Evolutionary conservation across 1,140 invertebrate species (phyloP).

Genomic region (Portunus trituberculatus): DNA sequence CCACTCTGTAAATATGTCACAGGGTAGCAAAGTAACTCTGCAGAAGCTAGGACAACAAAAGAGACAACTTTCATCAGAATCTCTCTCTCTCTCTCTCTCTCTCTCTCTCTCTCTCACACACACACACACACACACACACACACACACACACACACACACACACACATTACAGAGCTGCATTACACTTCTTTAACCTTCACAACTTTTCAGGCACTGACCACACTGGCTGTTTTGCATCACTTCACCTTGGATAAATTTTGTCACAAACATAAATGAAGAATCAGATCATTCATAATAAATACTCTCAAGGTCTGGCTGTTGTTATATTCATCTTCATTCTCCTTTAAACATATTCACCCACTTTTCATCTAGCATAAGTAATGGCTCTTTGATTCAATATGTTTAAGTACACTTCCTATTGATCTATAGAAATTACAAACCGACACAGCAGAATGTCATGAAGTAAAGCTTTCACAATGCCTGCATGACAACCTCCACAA

Average conservation of each 20-base stretch:
- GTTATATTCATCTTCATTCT: too few relatives aligned
- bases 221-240: background rate
- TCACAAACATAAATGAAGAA: too few relatives aligned
- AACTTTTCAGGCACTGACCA: background rate
- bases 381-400: too few relatives aligned
- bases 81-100: too few relatives aligned
- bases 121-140: background rate
- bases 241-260: too few relatives aligned
- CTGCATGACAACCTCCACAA: background rate
- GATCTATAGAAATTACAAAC: background rate
- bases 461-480: background rate
- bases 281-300: too few relatives aligned
- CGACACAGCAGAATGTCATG: background rate
- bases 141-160: background rate
- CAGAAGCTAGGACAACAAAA: background rate
- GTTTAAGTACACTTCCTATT: too few relatives aligned
- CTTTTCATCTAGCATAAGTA: too few relatives aligned
- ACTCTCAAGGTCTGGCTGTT: too few relatives aligned
- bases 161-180: background rate
- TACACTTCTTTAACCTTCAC: background rate
- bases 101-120: too few relatives aligned
- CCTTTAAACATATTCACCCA: too few relatives aligned
- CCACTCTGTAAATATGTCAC: slow-evolving; percentile 49
- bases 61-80: background rate
- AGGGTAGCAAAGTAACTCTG: slow-evolving; percentile 38